Percentiles rank a stretch among this genome's conserved stretches.
Conservation (phyloP, 2,113 vertebrate genomes). For the Odontophorus gujanensis region DNA sequence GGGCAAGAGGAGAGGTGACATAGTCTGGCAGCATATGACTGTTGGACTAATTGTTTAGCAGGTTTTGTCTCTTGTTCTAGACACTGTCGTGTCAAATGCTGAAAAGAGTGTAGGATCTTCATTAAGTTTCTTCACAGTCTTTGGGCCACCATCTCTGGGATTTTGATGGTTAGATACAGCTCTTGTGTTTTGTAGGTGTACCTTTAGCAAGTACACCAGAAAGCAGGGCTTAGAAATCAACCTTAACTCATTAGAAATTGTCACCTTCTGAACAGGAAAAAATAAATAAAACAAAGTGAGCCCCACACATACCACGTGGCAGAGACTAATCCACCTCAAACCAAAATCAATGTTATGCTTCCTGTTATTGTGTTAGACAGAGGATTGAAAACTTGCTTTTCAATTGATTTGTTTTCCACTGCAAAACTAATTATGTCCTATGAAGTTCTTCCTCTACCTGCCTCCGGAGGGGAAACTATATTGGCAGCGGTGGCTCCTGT, state of each 20-base stretch:
- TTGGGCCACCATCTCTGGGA: background rate
- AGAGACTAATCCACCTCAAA: slow-evolving; percentile 69
- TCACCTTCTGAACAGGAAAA: slow-evolving; percentile 13
- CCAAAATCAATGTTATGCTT: slow-evolving; percentile 72
- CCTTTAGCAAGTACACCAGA: background rate
- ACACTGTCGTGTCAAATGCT: background rate
- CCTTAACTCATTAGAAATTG: slow-evolving; percentile 14
- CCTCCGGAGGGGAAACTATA: slow-evolving; percentile 64
- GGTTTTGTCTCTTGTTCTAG: background rate
- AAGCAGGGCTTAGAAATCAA: background rate
- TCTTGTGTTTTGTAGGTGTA: background rate
- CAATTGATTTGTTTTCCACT: slow-evolving; percentile 76
- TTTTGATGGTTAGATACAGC: background rate
- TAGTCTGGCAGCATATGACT: background rate
- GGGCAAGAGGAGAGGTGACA: background rate
- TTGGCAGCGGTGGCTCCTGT: slow-evolving; percentile 31
- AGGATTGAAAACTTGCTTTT: slow-evolving; percentile 74
- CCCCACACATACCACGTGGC: slow-evolving; percentile 22
- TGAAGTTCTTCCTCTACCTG: slow-evolving; percentile 60
- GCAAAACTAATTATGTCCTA: slow-evolving; percentile 74
- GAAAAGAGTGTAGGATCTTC: background rate
- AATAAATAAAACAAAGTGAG: slow-evolving; percentile 46
- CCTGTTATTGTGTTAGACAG: slow-evolving; percentile 66
- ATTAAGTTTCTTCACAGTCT: background rate
- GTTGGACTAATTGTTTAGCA: background rate